Conservation (phyloP, 2,888 invertebrate genomes). For the Acanthosepion pharaonis region DNA sequence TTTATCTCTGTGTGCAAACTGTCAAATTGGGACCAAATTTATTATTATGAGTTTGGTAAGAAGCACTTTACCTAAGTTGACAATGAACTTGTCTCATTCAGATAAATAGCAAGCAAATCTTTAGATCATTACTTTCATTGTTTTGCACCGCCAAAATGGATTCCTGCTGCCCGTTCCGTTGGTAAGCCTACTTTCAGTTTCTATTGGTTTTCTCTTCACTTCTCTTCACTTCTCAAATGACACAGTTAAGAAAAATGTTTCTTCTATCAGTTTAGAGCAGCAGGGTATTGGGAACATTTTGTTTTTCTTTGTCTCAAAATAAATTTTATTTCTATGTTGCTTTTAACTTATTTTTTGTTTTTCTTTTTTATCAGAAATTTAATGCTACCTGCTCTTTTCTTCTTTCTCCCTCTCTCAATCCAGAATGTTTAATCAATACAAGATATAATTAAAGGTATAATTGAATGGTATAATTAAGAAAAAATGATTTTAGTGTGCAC, state of each 20-base stretch:
- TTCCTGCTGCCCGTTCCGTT: background rate
- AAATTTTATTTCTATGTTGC: background rate
- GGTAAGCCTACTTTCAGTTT: background rate
- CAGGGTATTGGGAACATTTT: background rate
- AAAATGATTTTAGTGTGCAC: too few species aligned
- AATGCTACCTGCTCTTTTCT: background rate
- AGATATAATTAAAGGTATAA: too few species aligned
- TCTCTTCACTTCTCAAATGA: background rate
- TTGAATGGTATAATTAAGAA: too few species aligned
- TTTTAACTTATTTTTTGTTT: background rate
- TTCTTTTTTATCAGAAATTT: too few species aligned
- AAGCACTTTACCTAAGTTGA: background rate
- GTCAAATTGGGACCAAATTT: background rate
- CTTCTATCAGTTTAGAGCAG: background rate
- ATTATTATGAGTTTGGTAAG: background rate
- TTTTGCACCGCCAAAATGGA: constrained; percentile 33
- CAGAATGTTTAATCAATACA: too few species aligned
- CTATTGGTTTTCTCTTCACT: background rate
- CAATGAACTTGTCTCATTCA: background rate
- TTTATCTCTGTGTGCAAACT: background rate
- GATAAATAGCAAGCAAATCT: background rate
- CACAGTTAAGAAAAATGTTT: background rate
- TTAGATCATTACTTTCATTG: background rate
- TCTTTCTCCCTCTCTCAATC: background rate
- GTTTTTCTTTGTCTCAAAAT: background rate